Conservation (phyloP, 1,140 invertebrate genomes). For the Cyclargus thomasi region DNA sequence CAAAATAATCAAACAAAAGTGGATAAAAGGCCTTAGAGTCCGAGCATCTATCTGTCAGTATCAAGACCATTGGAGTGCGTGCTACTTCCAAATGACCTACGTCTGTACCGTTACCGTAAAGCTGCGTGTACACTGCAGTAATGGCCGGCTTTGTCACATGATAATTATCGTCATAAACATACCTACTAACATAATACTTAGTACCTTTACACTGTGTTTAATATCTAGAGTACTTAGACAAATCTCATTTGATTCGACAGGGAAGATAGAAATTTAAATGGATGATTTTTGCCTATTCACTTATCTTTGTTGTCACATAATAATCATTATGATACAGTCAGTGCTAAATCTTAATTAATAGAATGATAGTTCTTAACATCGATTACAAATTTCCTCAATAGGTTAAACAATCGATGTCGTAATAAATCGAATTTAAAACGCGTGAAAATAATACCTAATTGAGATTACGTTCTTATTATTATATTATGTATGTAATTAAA, state of each 20-base stretch:
- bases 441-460: too few relatives aligned
- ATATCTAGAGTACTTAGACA: background rate
- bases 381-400: too few relatives aligned
- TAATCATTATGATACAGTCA: too few relatives aligned
- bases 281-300: too few relatives aligned
- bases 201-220: background rate
- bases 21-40: too few relatives aligned
- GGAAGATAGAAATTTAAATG: background rate
- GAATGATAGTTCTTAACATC: too few relatives aligned
- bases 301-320: too few relatives aligned
- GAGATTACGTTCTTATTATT: background rate
- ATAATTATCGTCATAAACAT: background rate
- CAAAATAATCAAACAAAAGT: too few relatives aligned
- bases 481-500: background rate
- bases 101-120: background rate
- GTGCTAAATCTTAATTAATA: too few relatives aligned
- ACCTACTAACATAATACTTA: too few relatives aligned
- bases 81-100: background rate
- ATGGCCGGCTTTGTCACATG: background rate
- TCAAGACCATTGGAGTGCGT: background rate
- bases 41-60: background rate
- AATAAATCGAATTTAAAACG: too few relatives aligned
- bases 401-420: too few relatives aligned
- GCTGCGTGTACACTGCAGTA: background rate
- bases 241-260: background rate